A percentile compares a stretch with the other conserved stretches of the same genome.
Evolutionary conservation across 2,888 invertebrate species (phyloP).

Genomic region (Ophonus ardosiacus): DNA sequence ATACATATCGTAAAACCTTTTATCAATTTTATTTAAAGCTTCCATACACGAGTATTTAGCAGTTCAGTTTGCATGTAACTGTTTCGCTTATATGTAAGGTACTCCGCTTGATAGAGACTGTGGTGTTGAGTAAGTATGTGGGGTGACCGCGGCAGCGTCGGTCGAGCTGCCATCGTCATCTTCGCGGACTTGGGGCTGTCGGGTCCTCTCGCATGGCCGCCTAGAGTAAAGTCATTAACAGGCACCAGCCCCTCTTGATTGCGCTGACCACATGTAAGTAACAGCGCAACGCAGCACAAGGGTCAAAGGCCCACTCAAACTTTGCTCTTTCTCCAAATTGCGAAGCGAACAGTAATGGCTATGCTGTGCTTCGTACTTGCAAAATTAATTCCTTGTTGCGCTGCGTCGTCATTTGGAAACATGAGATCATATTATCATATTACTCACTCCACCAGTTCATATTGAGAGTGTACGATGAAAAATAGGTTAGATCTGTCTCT

Average conservation of each 20-base stretch:
- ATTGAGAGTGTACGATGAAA: too few relatives aligned
- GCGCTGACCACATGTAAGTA: slow-evolving; percentile 69
- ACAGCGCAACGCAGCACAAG: slow-evolving; percentile 64
- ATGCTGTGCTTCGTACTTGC: not conserved
- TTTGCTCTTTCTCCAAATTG: slow-evolving; percentile 54
- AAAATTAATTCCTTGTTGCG: slow-evolving; percentile 24
- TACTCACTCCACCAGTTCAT: too few relatives aligned
- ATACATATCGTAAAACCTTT: too few relatives aligned
- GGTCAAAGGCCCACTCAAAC: slow-evolving; percentile 56
- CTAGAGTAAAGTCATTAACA: slow-evolving; percentile 61
- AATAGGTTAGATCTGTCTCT: too few relatives aligned
- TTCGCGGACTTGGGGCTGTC: slow-evolving; percentile 15
- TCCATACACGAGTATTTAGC: too few relatives aligned
- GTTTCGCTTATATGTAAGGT: not conserved
- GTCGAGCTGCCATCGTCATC: slow-evolving; percentile 34
- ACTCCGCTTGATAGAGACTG: not conserved
- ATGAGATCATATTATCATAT: too few relatives aligned
- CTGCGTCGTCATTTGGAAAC: too few relatives aligned
- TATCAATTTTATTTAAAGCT: too few relatives aligned
- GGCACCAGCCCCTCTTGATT: slow-evolving; percentile 65
- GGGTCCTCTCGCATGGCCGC: slow-evolving; percentile 60
- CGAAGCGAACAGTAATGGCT: slow-evolving; percentile 20
- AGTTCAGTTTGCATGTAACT: not conserved
- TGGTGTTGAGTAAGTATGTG: slow-evolving; percentile 16
- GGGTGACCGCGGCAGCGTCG: slow-evolving; percentile 32